Conservation (phyloP, 2,113 vertebrate genomes). For the Pica pica region DNA sequence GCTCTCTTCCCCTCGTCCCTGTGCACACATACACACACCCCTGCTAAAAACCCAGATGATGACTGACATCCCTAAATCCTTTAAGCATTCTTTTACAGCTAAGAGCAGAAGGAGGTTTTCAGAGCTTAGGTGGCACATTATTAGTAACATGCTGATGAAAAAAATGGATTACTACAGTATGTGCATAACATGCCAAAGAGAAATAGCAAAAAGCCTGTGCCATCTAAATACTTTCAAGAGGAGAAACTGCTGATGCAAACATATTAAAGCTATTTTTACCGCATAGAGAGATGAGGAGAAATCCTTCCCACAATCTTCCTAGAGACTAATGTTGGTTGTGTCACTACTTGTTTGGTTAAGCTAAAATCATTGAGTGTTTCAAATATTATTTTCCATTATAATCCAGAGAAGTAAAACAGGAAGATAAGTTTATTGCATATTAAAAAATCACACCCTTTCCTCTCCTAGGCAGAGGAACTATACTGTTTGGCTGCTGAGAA, state of each 20-base stretch:
- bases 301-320: not conserved
- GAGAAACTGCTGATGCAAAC: conserved; percentile 11
- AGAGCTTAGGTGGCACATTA: conserved; percentile 57
- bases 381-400: conserved; percentile 3
- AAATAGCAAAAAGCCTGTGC: not conserved
- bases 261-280: conserved; percentile 31
- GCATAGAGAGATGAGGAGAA: not conserved
- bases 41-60: conserved; percentile 46
- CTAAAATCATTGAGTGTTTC: not conserved
- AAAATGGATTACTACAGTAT: conserved; percentile 54
- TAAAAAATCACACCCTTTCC: not conserved
- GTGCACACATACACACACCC: not conserved
- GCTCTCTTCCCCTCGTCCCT: not conserved
- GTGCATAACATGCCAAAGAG: conserved; percentile 9
- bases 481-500: not conserved
- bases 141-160: conserved; percentile 54
- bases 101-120: conserved; percentile 31
- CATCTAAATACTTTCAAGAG: conserved; percentile 18
- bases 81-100: conserved; percentile 46
- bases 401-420: not conserved
- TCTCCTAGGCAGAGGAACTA: not conserved
- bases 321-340: not conserved
- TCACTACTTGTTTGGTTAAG: not conserved
- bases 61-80: conserved; percentile 68
- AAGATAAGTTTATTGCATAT: not conserved